phyloP scores from a whole-genome alignment of 2,888 invertebrate genomes.

The Allacma fusca region DNA sequence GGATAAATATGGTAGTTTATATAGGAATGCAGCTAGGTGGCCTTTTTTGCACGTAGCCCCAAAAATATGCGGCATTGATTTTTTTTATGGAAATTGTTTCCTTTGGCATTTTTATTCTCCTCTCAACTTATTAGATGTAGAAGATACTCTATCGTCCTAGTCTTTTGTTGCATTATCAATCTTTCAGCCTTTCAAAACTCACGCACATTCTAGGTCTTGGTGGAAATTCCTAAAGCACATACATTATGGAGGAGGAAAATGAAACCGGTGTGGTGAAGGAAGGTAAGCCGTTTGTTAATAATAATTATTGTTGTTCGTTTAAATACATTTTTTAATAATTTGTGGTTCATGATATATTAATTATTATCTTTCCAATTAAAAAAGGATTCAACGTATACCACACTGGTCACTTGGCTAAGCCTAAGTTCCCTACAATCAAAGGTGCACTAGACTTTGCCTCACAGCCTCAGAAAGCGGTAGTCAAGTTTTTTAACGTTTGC shows the following conservation, averaged over 20 bases:
- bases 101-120: background rate
- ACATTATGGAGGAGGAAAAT: slow-evolving; percentile 16
- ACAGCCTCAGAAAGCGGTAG: slow-evolving; percentile 43
- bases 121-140: background rate
- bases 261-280: slow-evolving; percentile 34
- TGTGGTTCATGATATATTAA: background rate
- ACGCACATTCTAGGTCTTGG: too few species aligned
- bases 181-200: too few species aligned
- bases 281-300: slow-evolving; percentile 17
- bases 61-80: background rate
- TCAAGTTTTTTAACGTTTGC: too few species aligned
- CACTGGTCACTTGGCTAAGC: slow-evolving; percentile 47
- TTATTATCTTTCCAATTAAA: background rate
- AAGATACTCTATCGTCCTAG: too few species aligned
- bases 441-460: slow-evolving; percentile 29
- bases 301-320: too few species aligned
- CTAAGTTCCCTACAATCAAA: slow-evolving; percentile 34
- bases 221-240: too few species aligned
- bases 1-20: background rate
- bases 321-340: background rate
- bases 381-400: slow-evolving; percentile 47
- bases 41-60: background rate
- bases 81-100: background rate
- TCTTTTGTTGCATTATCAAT: too few species aligned
- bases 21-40: slow-evolving; percentile 1